Conservation (phyloP, 2,888 invertebrate species). For the Anticlea derivata region DNA sequence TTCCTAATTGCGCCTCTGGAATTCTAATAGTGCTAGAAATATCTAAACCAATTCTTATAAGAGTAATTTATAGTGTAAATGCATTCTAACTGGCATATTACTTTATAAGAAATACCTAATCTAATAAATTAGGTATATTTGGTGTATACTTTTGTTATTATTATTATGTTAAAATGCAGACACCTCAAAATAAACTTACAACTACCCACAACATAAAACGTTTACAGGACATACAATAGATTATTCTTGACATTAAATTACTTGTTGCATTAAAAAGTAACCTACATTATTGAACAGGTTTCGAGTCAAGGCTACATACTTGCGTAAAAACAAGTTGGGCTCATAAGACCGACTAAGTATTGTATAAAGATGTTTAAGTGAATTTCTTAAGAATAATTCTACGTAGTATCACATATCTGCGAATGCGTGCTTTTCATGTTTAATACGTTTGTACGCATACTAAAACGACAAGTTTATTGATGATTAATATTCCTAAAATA, state of each 20-base stretch:
- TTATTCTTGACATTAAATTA: slow-evolving; percentile 14
- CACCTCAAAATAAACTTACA: slow-evolving; percentile 2
- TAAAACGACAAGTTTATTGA: too few relatives aligned
- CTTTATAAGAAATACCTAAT: too few relatives aligned
- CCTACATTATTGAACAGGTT: slow-evolving; percentile 22
- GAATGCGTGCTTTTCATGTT: too few relatives aligned
- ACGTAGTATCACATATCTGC: too few relatives aligned
- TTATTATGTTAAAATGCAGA: neutral
- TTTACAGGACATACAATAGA: slow-evolving; percentile 11
- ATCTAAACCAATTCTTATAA: neutral
- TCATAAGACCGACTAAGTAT: neutral
- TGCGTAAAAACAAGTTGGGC: neutral
- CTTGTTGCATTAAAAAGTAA: slow-evolving; percentile 15
- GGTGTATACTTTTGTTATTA: too few relatives aligned
- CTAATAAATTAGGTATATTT: too few relatives aligned
- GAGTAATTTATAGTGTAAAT: too few relatives aligned
- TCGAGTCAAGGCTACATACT: slow-evolving; percentile 15
- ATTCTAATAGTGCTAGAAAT: neutral
- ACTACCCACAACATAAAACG: slow-evolving; percentile 6
- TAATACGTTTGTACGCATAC: too few relatives aligned
- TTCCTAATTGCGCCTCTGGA: neutral
- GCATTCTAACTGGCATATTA: neutral
- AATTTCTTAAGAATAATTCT: too few relatives aligned
- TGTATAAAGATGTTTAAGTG: neutral
- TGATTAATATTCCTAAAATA: too few relatives aligned